Conservation (phyloP, 92 coral and sea anemone genomes). For the Parazoanthus atlanticus region DNA sequence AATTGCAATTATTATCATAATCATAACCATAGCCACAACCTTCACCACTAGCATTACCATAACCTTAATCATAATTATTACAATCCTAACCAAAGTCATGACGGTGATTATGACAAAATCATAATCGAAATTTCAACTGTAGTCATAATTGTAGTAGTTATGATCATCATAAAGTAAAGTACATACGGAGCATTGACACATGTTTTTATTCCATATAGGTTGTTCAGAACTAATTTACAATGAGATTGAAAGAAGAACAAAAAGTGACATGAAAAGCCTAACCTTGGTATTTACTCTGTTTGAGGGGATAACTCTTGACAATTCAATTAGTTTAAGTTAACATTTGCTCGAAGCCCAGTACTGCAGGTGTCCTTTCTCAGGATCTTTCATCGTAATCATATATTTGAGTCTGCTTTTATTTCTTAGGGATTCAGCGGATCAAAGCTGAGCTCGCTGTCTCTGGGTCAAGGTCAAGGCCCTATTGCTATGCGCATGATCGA, state of each 20-base stretch:
- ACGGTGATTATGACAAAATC: not conserved
- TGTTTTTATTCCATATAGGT: not conserved
- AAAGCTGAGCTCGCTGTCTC: conserved; percentile 95
- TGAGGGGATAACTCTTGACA: too few relatives aligned
- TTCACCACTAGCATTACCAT: not conserved
- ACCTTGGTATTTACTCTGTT: too few relatives aligned
- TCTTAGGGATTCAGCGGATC: conserved; percentile 97
- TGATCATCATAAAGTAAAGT: not conserved
- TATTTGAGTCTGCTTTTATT: not conserved
- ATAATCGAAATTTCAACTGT: not conserved
- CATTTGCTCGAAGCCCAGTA: not conserved
- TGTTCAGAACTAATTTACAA: not conserved
- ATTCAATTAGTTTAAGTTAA: too few relatives aligned
- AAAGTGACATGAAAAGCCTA: not conserved
- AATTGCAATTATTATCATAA: not conserved
- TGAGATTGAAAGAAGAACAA: not conserved
- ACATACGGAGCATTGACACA: not conserved
- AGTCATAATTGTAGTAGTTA: not conserved
- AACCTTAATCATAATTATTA: not conserved
- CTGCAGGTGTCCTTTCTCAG: not conserved
- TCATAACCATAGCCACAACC: not conserved
- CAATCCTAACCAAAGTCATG: not conserved
- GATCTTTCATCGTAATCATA: not conserved
- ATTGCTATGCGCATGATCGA: conserved; percentile 99
- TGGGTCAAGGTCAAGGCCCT: conserved; percentile 99